Conservation (phyloP, 2,888 invertebrate genomes). For the Girardia tigrina region DNA sequence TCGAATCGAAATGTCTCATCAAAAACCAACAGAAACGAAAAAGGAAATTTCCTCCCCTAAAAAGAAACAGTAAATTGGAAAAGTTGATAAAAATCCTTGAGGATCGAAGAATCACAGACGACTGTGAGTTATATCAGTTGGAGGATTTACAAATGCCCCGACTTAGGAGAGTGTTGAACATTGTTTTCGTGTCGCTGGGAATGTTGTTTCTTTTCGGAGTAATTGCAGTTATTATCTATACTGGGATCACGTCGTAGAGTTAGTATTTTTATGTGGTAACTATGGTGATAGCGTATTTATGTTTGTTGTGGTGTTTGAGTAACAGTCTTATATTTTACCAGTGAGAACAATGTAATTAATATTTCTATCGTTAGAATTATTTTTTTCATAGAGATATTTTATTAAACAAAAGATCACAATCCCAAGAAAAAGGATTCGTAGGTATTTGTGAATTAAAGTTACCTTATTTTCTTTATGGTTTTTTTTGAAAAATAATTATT, state of each 20-base stretch:
- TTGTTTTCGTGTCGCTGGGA: conserved; percentile 4
- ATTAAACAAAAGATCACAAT: not conserved
- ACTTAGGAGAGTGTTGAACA: not conserved
- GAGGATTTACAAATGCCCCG: not conserved
- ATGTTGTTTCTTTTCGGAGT: conserved; percentile 15
- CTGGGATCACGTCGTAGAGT: not conserved
- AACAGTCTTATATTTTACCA: not conserved
- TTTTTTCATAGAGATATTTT: not conserved
- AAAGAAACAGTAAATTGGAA: not conserved
- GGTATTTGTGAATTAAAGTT: no score
- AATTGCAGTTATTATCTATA: not conserved
- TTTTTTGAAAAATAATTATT: no score
- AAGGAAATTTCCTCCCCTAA: not conserved
- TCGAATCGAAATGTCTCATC: not conserved
- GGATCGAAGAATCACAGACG: conserved; percentile 14
- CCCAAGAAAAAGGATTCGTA: no score
- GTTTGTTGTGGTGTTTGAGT: conserved; percentile 16
- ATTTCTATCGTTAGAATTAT: not conserved
- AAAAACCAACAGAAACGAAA: conserved; percentile 4
- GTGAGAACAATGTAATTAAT: not conserved
- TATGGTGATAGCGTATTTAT: not conserved
- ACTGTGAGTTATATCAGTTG: conserved; percentile 10
- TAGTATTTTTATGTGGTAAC: not conserved
- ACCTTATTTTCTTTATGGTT: no score
- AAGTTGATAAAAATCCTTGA: not conserved